phyloP scores from a whole-genome alignment of 2,797 vertebrate species.

The Neosilurus mollespiculum region DNA sequence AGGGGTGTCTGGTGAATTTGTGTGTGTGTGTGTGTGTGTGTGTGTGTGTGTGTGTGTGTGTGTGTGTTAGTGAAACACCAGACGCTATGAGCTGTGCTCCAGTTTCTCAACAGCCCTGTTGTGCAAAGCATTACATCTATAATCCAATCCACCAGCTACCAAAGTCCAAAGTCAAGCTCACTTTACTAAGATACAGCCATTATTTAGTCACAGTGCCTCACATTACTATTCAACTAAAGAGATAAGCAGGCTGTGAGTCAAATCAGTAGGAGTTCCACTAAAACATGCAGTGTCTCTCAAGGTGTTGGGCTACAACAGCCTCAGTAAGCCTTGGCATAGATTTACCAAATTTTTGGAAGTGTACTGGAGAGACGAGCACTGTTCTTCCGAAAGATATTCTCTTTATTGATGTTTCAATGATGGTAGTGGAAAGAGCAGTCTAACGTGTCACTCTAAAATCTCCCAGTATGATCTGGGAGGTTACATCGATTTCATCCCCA shows the following conservation, averaged over 20 bases:
- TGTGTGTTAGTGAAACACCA: background rate
- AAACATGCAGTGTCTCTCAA: background rate
- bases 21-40: background rate
- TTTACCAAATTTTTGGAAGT: background rate
- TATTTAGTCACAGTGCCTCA: background rate
- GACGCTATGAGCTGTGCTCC: background rate
- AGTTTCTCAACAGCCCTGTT: conserved; percentile 3
- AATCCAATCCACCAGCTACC: conserved; percentile 7
- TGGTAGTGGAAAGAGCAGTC: background rate
- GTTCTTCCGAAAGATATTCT: background rate
- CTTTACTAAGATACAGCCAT: background rate
- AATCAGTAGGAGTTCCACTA: background rate
- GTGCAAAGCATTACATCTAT: conserved; percentile 21
- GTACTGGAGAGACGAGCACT: background rate
- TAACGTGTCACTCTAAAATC: background rate
- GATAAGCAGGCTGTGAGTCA: background rate
- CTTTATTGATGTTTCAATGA: background rate
- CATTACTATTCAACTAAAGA: background rate
- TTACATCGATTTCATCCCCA: background rate
- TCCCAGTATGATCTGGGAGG: background rate
- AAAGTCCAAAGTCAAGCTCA: background rate
- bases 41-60: too few relatives aligned
- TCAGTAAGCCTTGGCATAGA: background rate
- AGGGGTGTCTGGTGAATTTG: conserved; percentile 12
- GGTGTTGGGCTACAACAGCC: background rate